phyloP scores from a whole-genome alignment of 2,113 vertebrate genomes.

The Pseudorasbora parva region DNA sequence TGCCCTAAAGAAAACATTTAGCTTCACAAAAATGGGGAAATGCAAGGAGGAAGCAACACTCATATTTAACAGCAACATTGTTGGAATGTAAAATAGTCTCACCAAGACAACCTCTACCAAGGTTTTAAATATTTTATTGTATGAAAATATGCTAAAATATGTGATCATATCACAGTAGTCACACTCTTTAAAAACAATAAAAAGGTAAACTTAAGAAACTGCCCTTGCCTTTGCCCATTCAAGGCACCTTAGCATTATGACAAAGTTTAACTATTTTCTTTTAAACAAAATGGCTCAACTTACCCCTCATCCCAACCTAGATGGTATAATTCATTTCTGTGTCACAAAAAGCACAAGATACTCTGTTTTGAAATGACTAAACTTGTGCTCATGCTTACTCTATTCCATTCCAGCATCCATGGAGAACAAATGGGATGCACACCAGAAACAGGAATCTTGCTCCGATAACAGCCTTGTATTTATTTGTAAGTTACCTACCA shows the following conservation, averaged over 20 bases:
- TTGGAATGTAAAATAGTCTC: background rate
- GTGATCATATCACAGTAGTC: too few species aligned
- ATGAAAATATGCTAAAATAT: too few species aligned
- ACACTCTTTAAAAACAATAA: too few species aligned
- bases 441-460: slow-evolving; percentile 1
- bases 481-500: slow-evolving; percentile 66
- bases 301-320: background rate
- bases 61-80: background rate
- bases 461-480: slow-evolving; percentile 69
- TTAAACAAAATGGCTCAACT: too few species aligned
- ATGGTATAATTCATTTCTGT: background rate
- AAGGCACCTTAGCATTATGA: background rate
- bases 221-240: background rate
- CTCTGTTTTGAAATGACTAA: background rate
- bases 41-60: background rate
- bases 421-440: slow-evolving; percentile 44
- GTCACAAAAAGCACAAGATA: background rate
- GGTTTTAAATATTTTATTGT: background rate
- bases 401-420: slow-evolving; percentile 39
- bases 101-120: background rate
- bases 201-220: too few species aligned
- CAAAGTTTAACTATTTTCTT: background rate
- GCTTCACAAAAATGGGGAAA: background rate
- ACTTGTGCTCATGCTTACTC: background rate
- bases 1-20: background rate